Base-by-base conservation (phyloP, 1,140 invertebrate species). In the Zophobas morio region DNA sequence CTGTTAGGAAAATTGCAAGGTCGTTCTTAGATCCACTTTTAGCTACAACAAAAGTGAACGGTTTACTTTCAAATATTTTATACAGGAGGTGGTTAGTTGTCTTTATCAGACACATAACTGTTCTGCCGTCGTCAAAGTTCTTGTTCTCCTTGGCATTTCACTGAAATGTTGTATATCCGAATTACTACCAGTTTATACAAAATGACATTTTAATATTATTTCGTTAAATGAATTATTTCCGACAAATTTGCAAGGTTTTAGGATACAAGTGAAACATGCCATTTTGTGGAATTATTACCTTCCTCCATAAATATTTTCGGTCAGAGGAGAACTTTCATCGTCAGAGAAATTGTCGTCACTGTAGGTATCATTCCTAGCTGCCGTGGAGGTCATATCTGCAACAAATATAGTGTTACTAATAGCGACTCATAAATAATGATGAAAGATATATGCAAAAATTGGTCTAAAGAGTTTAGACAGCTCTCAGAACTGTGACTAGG, bases 291-390 rank as follows among this genome's bases (percentile, higher is more conserved):
- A 20, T 20, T 60, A 88, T 88, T 90, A 96, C 95, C 95, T 96
- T 87, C 94, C 95, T 77, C 93, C 93, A 84, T 96, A 96, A 80
- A 95, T 94, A 84, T 96, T 94, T 83, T 93, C 91, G 72, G 92
- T 93, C 81, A 96, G 89, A 54, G 95, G 95, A 57, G 93, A 91
- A 78, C 93, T 93, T 86, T 96, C 95, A 83, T 96, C 95, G 84
- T 96, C 95, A 5, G 93, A 94, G 82, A 92, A 92, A 85, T 95
- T 94, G 82, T 94, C 93, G 80, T 91, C 89, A 83, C 90, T 93
- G 79, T 89, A 90, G 82, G 90, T 92, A 53, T 83, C 82, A 49
- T 90, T 90, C 77, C 90, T 89, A 81, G 90, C 88, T 78, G 89
- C 92, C 54, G 89, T 90, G 54, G 90, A 88, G 81, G 91, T 89